Base-by-base conservation (phyloP, 2,797 vertebrate species). In the Uromys caudimaculatus region DNA sequence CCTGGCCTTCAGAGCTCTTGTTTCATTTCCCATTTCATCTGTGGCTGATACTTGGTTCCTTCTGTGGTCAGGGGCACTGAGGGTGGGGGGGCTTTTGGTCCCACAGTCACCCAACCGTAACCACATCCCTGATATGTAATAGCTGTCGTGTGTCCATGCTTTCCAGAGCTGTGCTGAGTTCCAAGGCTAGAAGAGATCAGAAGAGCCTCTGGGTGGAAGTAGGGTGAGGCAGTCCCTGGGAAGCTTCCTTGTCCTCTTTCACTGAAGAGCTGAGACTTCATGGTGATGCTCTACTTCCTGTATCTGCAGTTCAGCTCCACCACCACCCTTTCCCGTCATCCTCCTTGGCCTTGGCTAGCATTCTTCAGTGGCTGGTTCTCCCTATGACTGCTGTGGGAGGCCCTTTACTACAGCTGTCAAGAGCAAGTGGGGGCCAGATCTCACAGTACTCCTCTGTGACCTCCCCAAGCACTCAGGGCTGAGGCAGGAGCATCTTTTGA, bases 211-310 rank as follows among this genome's bases (percentile, higher is more conserved):
- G 3, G 1, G 50, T 60, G 16, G 75, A 83, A 44, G 32, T 86
- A 54, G 62, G 62, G 35, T 79, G 89, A 54, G 52, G 47, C 21
- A 8, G 85, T 58, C 62, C 88, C 47, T 44, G 1, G 6, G 44
- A 78, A 78, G 54, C 82, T 73, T 73, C 73, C 54, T 96, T 67
- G 32, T 67, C 79, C 88, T 94, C 79, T 58, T 93, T 58, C 54
- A 3, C 23, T 11, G 0, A 89, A 83, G 87, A 50, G 54, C 73
- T 10, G 0, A 44, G 62, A 56, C 84, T 41, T 62, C n/a, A 1
- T 8, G 29, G 69, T 60, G 67, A 58, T 56, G 73, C 16, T 91
- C 69, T 8, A 41, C 82, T 95, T 93, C 96, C 95, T 97, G 77
- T 62, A 23, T 71, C 81, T 23, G 1, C 84, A 35, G 27, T 29